Base-by-base conservation (phyloP, 2,797 vertebrate genomes). In the Sparus aurata region DNA sequence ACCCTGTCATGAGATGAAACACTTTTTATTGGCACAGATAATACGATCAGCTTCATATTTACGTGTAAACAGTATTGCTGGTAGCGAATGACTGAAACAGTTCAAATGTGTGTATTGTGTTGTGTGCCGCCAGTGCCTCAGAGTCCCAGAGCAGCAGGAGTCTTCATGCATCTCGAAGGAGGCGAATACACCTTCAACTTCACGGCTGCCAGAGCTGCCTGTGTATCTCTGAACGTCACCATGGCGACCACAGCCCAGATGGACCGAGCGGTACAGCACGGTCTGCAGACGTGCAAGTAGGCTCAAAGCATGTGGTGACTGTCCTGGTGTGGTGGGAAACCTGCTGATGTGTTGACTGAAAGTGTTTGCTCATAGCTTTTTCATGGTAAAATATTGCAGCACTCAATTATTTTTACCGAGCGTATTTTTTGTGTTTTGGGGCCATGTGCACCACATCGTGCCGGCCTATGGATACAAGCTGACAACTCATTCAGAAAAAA, bases 231-330 rank as follows among this genome's bases (percentile, higher is more conserved):
- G 25, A 83, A 91, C n/a, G 85, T 80, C 73, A 90, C 90, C 71
- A 90, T 96, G 3, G 95, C 95, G 0, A 92, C 92, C 6, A 58
- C 0, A 20, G 68, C n/a, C 30, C 94, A 95, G 65, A 73, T 96
- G 78, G 61, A 92, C 54, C 72, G 18, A 17, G 95, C 94, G 0
- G 0, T 89, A 0, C 71, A 45, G 55, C 63, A 27, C 0, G 94
- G 95, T 5, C 88, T 95, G 73, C 80, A 96, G 85, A 93, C 85
- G 0, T 96, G 95, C 95, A 95, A 92, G 95, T 96, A 93, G n/a
- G 86, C 45, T 10, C 11, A 54, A 25, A 22, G 20, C 67, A 6
- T 15, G 30, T 18, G 62, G 23, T 17, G 22, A 72, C 17, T 41
- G 3, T 47, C 38, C 46, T 45, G 57, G 2, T 46, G n/a, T 23